Conservation (phyloP, 1,140 invertebrate species). For the Aphaenogaster floridana region DNA sequence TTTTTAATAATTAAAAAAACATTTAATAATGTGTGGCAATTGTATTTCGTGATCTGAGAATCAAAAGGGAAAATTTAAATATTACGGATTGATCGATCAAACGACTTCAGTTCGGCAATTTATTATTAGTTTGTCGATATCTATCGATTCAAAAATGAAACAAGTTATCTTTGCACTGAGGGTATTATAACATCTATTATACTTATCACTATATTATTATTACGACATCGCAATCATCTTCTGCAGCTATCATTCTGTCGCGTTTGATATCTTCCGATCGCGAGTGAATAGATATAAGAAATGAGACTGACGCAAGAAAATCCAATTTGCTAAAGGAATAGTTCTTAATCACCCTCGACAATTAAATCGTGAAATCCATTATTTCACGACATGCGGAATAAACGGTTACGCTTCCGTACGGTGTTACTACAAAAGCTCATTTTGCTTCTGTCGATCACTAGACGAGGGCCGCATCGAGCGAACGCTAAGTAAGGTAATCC, state of each 20-base stretch:
- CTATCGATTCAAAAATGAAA: not conserved
- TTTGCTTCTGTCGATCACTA: constrained; percentile 17
- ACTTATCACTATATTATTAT: not conserved
- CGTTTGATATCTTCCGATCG: not conserved
- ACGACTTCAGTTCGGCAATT: not conserved
- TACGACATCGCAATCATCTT: not conserved
- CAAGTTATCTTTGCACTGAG: not conserved
- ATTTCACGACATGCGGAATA: not conserved
- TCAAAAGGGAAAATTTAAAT: not conserved
- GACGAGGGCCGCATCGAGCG: not conserved
- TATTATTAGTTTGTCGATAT: not conserved
- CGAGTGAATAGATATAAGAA: not conserved
- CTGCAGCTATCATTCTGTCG: not conserved
- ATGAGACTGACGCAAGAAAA: not conserved
- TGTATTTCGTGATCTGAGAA: not conserved
- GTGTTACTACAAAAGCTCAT: not conserved
- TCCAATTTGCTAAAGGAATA: constrained; percentile 1
- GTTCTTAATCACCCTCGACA: not conserved
- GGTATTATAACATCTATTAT: not conserved
- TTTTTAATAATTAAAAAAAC: not conserved
- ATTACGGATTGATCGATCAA: not conserved
- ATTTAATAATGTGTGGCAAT: not conserved
- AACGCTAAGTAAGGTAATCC: constrained; percentile 9
- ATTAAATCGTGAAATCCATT: not conserved
- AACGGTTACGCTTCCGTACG: not conserved